These are phyloP conservation scores for Yoshiicerus persimilis DNA, from an alignment of 1,140 invertebrate species.

Conservation along the genomic window DNA sequence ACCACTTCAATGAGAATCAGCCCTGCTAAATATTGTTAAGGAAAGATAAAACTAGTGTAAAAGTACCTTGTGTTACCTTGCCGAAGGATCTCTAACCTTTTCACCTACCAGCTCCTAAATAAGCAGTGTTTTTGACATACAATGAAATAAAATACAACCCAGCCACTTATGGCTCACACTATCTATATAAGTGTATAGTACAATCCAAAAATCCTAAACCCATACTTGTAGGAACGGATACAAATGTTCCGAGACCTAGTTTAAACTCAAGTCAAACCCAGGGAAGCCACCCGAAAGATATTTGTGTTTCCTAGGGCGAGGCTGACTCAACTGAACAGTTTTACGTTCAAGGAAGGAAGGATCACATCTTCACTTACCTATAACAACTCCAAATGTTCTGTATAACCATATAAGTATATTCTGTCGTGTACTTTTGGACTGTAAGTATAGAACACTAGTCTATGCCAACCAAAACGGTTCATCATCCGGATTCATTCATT, in stretches of 20 bases:
- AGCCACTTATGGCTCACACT: not conserved
- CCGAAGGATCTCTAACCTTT: not conserved
- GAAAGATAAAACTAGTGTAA: not conserved
- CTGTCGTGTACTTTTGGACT: not conserved
- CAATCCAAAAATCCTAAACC: not conserved
- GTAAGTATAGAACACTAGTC: no score
- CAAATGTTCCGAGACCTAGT: not conserved
- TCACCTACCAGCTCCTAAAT: constrained; percentile 2
- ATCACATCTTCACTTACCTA: not conserved
- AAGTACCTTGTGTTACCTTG: not conserved
- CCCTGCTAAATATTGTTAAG: no score
- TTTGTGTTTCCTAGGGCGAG: not conserved
- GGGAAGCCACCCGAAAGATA: not conserved
- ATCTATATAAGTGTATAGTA: not conserved
- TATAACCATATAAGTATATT: no score
- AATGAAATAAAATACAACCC: not conserved
- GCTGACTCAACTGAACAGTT: not conserved
- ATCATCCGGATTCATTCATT: constrained; percentile 20
- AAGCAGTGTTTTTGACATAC: constrained; percentile 9
- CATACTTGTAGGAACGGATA: not conserved
- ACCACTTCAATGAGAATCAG: no score
- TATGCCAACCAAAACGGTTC: not conserved
- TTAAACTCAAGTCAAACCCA: not conserved
- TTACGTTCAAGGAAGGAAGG: not conserved
- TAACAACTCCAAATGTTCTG: not conserved